Evolutionary conservation across 1,140 invertebrate genomes (phyloP).

Genomic region (Pentalonia nigronervosa): DNA sequence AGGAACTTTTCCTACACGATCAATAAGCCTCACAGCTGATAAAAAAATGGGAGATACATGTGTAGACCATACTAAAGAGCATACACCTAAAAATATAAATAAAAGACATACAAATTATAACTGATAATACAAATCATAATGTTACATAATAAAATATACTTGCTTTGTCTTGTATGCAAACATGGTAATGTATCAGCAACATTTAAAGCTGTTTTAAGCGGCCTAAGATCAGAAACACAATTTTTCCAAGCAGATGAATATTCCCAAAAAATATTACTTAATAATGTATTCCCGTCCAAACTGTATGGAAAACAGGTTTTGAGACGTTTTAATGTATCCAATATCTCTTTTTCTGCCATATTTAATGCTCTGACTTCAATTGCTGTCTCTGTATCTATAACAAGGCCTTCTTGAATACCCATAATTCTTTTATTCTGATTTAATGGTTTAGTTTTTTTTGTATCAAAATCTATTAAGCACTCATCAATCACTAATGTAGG

Average conservation of each 20-base stretch:
- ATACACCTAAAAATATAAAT: slow-evolving; percentile 69
- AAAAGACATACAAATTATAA: background rate
- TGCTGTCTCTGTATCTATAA: slow-evolving; percentile 59
- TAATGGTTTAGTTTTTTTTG: background rate
- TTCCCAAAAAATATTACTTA: slow-evolving; percentile 90
- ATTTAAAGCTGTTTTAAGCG: slow-evolving; percentile 71
- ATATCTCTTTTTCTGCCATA: slow-evolving; percentile 58
- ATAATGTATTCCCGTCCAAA: slow-evolving; percentile 77
- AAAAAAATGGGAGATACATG: slow-evolving; percentile 79
- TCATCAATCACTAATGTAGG: slow-evolving; percentile 67
- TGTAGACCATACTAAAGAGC: slow-evolving; percentile 85
- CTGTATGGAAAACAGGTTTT: slow-evolving; percentile 85
- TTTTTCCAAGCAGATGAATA: slow-evolving; percentile 86
- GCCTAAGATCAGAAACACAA: slow-evolving; percentile 72
- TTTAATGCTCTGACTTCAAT: slow-evolving; percentile 61
- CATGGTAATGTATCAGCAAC: slow-evolving; percentile 72
- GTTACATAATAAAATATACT: slow-evolving; percentile 31
- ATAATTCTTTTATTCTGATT: slow-evolving; percentile 29
- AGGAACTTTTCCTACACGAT: slow-evolving; percentile 87
- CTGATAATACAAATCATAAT: background rate
- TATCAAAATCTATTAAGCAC: slow-evolving; percentile 64
- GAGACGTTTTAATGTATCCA: slow-evolving; percentile 67
- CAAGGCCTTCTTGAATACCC: slow-evolving; percentile 59
- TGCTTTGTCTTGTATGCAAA: slow-evolving; percentile 73
- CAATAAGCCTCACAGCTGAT: slow-evolving; percentile 77